Evolutionary conservation across 2,797 vertebrate species (phyloP).

Genomic region (Diplodus sargus): DNA sequence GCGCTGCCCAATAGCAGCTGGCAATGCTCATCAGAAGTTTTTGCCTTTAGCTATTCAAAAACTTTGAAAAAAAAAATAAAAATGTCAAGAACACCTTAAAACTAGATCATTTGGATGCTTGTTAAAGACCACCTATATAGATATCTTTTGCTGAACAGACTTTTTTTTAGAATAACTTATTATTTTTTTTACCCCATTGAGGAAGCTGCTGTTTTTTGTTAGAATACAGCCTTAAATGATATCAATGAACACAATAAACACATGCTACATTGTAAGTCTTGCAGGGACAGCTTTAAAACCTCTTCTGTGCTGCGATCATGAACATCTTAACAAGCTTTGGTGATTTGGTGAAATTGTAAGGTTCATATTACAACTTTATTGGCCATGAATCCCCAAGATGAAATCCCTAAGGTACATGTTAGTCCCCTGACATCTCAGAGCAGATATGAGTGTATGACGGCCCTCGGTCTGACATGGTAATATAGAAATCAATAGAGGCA

Average conservation of each 20-base stretch:
- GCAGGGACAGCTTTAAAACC: background rate
- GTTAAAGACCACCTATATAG: background rate
- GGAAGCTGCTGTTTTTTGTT: background rate
- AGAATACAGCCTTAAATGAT: background rate
- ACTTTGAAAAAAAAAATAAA: background rate
- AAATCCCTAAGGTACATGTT: constrained; percentile 5
- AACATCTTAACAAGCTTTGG: constrained; percentile 14
- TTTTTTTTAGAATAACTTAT: background rate
- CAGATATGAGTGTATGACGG: constrained; percentile 40
- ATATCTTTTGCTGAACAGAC: background rate
- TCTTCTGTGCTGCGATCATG: background rate
- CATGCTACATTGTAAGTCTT: background rate
- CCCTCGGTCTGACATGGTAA: constrained; percentile 51
- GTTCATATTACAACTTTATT: constrained; percentile 32
- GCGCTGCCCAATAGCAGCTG: constrained; percentile 25
- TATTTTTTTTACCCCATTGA: background rate
- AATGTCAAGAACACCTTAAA: background rate
- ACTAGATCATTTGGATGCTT: background rate
- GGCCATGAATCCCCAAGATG: constrained; percentile 20
- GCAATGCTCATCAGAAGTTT: constrained; percentile 18
- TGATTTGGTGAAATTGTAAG: constrained; percentile 8
- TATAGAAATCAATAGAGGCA: constrained; percentile 62
- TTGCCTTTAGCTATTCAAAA: constrained; percentile 9
- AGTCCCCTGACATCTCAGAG: constrained; percentile 28
- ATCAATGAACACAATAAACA: background rate